These are phyloP conservation scores for Chymomyza procnemis DNA, from an alignment of 2,888 invertebrate species.

Conservation along the genomic window DNA sequence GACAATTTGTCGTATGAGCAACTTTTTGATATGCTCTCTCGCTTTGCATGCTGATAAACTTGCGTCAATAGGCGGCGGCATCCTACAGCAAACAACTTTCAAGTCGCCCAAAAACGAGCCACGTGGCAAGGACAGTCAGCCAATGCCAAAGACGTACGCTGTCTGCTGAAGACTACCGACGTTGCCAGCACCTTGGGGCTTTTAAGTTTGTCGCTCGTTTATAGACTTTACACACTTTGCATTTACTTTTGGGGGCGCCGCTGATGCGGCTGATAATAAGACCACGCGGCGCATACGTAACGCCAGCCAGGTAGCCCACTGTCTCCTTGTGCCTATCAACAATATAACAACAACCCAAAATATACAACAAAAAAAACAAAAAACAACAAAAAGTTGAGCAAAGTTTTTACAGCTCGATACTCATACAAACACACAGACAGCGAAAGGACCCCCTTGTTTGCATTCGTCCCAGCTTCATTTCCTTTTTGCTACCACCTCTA, in stretches of 20 bases:
- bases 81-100: neutral
- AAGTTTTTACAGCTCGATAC: slow-evolving; percentile 66
- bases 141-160: slow-evolving; percentile 34
- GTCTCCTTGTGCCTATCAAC: neutral
- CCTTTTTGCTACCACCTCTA: slow-evolving; percentile 23
- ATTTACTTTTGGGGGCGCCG: slow-evolving; percentile 65
- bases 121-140: neutral
- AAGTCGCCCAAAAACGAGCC: neutral
- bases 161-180: slow-evolving; percentile 20
- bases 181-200: slow-evolving; percentile 61
- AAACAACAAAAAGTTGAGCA: slow-evolving; percentile 44
- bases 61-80: slow-evolving; percentile 8
- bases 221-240: slow-evolving; percentile 69
- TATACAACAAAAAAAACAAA: slow-evolving; percentile 22
- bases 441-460: neutral
- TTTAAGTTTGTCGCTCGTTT: slow-evolving; percentile 71
- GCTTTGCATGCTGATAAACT: slow-evolving; percentile 48
- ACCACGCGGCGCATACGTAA: slow-evolving; percentile 62
- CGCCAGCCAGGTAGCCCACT: slow-evolving; percentile 38
- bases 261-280: slow-evolving; percentile 67
- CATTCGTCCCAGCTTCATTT: slow-evolving; percentile 40
- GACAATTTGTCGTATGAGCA: slow-evolving; percentile 49
- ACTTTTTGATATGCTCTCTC: slow-evolving; percentile 59
- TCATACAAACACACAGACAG: slow-evolving; percentile 26
- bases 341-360: slow-evolving; percentile 25